Conservation (phyloP, 64 coral and sea anemone genomes). For the Acropora tenuis region DNA sequence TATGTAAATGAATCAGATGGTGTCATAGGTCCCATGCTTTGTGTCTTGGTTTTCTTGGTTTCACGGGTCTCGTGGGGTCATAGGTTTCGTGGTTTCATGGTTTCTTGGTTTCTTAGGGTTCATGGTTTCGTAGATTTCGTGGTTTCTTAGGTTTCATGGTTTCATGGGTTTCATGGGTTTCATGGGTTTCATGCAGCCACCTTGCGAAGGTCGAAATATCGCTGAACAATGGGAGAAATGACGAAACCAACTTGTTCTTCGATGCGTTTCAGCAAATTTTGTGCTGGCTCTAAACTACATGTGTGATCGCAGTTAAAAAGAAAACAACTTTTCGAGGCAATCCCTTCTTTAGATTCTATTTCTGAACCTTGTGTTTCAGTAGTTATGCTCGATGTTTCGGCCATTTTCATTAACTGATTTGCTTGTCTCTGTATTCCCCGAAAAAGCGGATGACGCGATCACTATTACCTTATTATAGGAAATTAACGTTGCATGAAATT, state of each 20-base stretch:
- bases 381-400: background rate
- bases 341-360: background rate
- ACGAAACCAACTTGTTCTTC: background rate
- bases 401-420: background rate
- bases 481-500: too few relatives aligned
- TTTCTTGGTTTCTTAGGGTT: too few relatives aligned
- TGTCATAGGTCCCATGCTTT: too few relatives aligned
- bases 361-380: background rate
- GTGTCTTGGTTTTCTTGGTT: too few relatives aligned
- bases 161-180: too few relatives aligned
- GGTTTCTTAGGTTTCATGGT: too few relatives aligned
- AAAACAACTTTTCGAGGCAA: background rate
- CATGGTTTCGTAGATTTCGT: too few relatives aligned
- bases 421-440: background rate
- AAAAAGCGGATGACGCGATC: background rate
- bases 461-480: background rate
- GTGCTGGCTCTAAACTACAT: conserved; percentile 46
- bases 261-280: conserved; percentile 7
- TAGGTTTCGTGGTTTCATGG: too few relatives aligned
- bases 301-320: conserved; percentile 85
- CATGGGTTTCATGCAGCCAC: too few relatives aligned
- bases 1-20: too few relatives aligned
- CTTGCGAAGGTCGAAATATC: conserved; percentile 57
- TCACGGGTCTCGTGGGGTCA: too few relatives aligned
- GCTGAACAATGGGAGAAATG: conserved; percentile 10